Evolutionary conservation across 2,113 vertebrate genomes (phyloP).

Genomic region (Phyllopteryx taeniolatus): DNA sequence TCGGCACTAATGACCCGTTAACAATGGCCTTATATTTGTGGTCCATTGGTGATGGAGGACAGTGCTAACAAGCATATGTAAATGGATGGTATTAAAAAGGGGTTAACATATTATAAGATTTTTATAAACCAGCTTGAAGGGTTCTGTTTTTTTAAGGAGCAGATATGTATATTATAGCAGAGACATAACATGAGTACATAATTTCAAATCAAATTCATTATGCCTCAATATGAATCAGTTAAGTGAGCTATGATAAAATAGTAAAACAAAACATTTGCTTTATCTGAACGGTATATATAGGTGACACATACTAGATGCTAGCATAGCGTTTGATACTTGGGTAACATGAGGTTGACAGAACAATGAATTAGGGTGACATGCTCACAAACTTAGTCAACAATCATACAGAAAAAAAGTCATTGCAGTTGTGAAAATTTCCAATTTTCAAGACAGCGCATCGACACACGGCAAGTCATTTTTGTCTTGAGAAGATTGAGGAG

Average conservation of each 20-base stretch:
- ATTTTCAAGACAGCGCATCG: no score
- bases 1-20: conserved; percentile 63
- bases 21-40: conserved; percentile 51
- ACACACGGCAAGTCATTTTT: conserved; percentile 45
- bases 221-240: no score
- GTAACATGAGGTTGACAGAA: neutral
- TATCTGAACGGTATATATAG: no score
- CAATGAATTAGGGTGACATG: neutral
- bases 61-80: conserved; percentile 37
- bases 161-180: no score
- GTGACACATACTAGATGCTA: neutral
- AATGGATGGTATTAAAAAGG: conserved; percentile 17
- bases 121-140: conserved; percentile 16
- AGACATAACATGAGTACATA: no score
- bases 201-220: no score
- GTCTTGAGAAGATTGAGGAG: conserved; percentile 33
- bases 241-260: no score
- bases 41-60: conserved; percentile 36
- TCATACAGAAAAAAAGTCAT: neutral
- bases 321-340: neutral
- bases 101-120: conserved; percentile 10
- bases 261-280: no score
- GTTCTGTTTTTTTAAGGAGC: neutral
- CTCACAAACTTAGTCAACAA: neutral
- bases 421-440: conserved; percentile 26